Evolutionary conservation across 2,888 invertebrate species (phyloP).

Genomic region (Caenorhabditis japonica): DNA sequence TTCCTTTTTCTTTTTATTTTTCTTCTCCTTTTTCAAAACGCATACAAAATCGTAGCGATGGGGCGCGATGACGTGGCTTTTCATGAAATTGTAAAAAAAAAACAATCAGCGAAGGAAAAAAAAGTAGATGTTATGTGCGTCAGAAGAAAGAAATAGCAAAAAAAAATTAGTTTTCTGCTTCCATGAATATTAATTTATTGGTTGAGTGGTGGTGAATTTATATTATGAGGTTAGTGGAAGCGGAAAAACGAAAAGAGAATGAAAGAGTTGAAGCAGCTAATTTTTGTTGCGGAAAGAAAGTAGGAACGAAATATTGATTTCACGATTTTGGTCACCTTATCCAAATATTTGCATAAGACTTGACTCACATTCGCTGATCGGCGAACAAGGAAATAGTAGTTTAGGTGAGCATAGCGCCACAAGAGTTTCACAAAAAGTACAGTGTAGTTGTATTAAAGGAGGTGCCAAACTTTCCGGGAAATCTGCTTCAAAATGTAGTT

Average conservation of each 20-base stretch:
- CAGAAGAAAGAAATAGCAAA: no score
- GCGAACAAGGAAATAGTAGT: constrained; percentile 41
- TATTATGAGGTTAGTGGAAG: constrained; percentile 7
- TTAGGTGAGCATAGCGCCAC: no score
- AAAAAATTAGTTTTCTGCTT: constrained; percentile 24
- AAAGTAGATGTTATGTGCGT: no score
- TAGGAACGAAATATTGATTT: constrained; percentile 48
- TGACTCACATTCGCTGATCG: constrained; percentile 24
- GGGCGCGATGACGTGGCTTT: constrained; percentile 8
- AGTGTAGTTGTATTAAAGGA: no score
- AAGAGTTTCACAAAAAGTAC: no score
- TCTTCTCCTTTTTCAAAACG: neutral
- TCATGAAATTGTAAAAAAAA: no score
- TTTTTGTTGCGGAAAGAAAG: no score
- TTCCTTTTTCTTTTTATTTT: neutral
- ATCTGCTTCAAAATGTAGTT: no score
- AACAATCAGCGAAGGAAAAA: no score
- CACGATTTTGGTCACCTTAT: constrained; percentile 50
- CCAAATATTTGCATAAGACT: constrained; percentile 54
- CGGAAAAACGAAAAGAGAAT: constrained; percentile 11
- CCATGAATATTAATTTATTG: constrained; percentile 28
- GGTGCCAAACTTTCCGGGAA: no score
- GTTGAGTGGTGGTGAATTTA: neutral
- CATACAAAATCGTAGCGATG: constrained; percentile 14
- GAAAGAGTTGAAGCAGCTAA: constrained; percentile 30